A percentile compares a stretch with the other conserved stretches of the same genome.
These are phyloP conservation scores for Gobius niger DNA, from an alignment of 2,113 vertebrate species.

Conservation along the genomic window DNA sequence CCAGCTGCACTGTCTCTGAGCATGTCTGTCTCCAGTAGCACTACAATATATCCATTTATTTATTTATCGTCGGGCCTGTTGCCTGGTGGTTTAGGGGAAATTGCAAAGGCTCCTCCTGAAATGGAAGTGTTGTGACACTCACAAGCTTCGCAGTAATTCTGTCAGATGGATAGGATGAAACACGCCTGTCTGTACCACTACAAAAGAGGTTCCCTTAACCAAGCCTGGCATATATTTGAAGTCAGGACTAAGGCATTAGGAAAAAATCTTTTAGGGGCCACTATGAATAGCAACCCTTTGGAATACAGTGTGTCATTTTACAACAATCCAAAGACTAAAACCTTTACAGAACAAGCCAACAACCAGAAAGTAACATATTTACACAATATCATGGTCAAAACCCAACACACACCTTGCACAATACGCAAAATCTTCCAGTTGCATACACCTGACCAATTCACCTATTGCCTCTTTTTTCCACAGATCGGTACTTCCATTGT, in stretches of 20 bases:
- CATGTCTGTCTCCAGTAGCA: constrained; percentile 45
- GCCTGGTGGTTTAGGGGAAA: constrained; percentile 86
- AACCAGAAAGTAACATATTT: too few relatives aligned
- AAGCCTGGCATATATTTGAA: not conserved
- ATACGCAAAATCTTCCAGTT: too few relatives aligned
- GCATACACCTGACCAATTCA: too few relatives aligned
- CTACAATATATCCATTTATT: constrained; percentile 51
- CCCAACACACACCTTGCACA: too few relatives aligned
- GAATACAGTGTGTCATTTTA: not conserved
- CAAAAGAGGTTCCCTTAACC: not conserved
- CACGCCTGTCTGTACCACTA: constrained; percentile 26
- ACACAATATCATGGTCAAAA: too few relatives aligned
- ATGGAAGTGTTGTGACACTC: constrained; percentile 86
- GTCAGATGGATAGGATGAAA: constrained; percentile 80
- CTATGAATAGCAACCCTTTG: not conserved
- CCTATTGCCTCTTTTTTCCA: too few relatives aligned
- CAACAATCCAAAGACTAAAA: not conserved
- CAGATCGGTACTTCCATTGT: too few relatives aligned
- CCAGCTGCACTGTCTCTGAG: constrained; percentile 78
- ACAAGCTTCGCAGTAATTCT: constrained; percentile 83
- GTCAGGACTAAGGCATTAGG: not conserved
- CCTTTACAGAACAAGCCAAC: too few relatives aligned
- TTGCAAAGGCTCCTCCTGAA: constrained; percentile 83
- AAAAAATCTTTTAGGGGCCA: not conserved
- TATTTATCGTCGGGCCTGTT: constrained; percentile 78